Base-by-base conservation (phyloP, 1,140 invertebrate genomes). In the Orchesella cincta region DNA sequence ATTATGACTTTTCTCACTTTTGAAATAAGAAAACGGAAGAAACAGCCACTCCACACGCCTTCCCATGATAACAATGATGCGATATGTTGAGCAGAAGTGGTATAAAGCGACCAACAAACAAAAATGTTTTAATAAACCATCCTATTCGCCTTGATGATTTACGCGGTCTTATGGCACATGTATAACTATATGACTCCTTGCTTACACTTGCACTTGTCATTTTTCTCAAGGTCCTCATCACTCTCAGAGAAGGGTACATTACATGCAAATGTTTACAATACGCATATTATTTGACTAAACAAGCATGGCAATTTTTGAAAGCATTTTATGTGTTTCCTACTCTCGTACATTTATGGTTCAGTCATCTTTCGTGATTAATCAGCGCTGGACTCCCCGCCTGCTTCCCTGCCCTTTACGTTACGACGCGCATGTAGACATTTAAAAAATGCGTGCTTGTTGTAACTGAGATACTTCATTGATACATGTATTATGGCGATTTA, bases 291-390 rank as follows among this genome's bases (percentile, higher is more conserved):
- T 12, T 20, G 39, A 46, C 8, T 12, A 46, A 8, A 46, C 23
- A 14, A 18, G 23, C 52, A 57, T 5, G 18, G 39, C 39, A 46
- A 8, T 46, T 46, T 18, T 46, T 46, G 5, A 46, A 46, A 46
- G 18, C n/a, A 5, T 14, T 57, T 23, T 26, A 23, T 57, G 8
- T 8, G 54, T 29, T 33, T 67, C 3, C 2, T 31, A 31, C 12
- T n/a, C 8, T 62, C 8, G 8, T 31, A n/a, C 28, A 67, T 67
- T 29, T n/a, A 31, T 67, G 2, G 26, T 1, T 67, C 26, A 16
- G 23, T 12, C 31, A 67, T 67, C 31, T 14, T 67, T 67, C 62
- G 29, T 67, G 62, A 67, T 67, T 67, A 67, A 67, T 67, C 62
- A 31, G 31, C 31, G n/a, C 31, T 67, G 62, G 62, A 33, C 31